These are phyloP conservation scores for Heliconius aoede DNA, from an alignment of 2,888 invertebrate species.

Conservation along the genomic window DNA sequence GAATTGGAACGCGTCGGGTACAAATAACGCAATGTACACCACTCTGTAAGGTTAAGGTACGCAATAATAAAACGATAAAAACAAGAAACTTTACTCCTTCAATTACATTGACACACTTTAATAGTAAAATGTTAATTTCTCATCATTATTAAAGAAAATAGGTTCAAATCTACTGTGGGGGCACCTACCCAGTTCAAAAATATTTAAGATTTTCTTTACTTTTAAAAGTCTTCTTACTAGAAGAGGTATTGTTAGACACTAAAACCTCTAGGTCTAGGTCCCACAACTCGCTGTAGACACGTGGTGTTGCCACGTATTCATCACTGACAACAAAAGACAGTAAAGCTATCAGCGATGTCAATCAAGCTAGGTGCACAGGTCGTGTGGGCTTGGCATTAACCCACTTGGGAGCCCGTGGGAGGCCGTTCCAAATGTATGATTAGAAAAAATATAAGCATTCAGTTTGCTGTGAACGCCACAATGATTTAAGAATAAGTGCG, in stretches of 20 bases:
- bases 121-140: conserved; percentile 1
- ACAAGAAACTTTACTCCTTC: conserved; percentile 35
- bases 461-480: conserved; percentile 62
- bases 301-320: not conserved
- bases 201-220: not conserved
- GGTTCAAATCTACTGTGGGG: not conserved
- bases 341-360: conserved; percentile 59
- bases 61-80: conserved; percentile 36
- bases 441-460: conserved; percentile 64
- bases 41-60: conserved; percentile 44
- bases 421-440: conserved; percentile 76
- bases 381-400: conserved; percentile 78
- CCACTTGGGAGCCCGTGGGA: conserved; percentile 78
- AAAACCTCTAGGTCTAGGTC: not conserved
- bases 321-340: conserved; percentile 25
- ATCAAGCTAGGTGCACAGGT: conserved; percentile 64
- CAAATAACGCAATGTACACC: conserved; percentile 45
- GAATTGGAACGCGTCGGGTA: conserved; percentile 48
- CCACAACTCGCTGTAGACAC: not conserved
- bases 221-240: not conserved
- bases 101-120: conserved; percentile 36
- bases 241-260: not conserved
- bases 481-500: conserved; percentile 63
- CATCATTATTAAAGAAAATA: not conserved
- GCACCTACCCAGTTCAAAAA: not conserved